Base-by-base conservation (phyloP, 1,140 invertebrate genomes). In the Teleopsis dalmanni region DNA sequence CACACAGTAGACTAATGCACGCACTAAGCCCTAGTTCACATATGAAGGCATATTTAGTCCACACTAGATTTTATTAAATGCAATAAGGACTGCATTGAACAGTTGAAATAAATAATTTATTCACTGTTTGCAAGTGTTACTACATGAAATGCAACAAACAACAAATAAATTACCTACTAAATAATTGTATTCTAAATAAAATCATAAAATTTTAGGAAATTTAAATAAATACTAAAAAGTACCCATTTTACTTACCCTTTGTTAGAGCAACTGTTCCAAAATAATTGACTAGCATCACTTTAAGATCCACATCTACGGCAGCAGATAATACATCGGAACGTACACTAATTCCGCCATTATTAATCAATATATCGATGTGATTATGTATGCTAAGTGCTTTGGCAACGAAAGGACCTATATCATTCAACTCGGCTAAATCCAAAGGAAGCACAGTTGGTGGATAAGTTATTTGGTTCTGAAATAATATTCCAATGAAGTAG, bases 211-310 rank as follows among this genome's bases (percentile, higher is more conserved):
- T n/a, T n/a, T n/a, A n/a, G n/a, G n/a, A n/a, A n/a, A n/a, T n/a
- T n/a, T n/a, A n/a, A n/a, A n/a, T n/a, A n/a, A n/a, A n/a, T n/a
- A n/a, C n/a, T n/a, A n/a, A n/a, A n/a, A n/a, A n/a, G n/a, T n/a
- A n/a, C 3, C 16, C n/a, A n/a, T n/a, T n/a, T n/a, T n/a, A 48
- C n/a, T 62, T 75, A 94, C 91, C 88, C 86, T 94, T 95, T 3
- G 91, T 91, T 7, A 97, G 70, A 34, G 85, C 87, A 48, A 96
- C 78, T 57, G 91, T 81, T 22, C 91, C 92, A 78, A 97, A 94
- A 73, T 94, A 97, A 75, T 98, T 98, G 3, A 95, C 82, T 22
- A 81, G 70, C 94, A 98, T 97, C 14, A 98, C 76, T 78, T 86
- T 84, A 38, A 84, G 76, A 73, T 95, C 84, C 23, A 97, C 88